Evolutionary conservation across 1,140 invertebrate species (phyloP), one percentile per base, ranked within the genome.

Genomic region (Pseudomyrmex concolor): DNA sequence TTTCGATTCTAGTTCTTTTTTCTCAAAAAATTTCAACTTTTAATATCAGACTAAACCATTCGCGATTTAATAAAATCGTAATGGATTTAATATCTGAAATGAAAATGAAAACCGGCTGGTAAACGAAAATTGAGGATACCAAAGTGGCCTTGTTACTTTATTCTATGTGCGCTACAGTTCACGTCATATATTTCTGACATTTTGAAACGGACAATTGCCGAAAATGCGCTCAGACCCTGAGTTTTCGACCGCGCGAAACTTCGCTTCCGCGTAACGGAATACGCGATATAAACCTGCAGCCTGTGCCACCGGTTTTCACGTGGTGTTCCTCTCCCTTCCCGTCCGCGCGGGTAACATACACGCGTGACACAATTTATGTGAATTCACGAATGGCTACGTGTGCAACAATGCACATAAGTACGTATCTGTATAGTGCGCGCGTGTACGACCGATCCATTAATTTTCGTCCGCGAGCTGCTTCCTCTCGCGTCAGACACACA

Each of bases 371-470:
- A 89, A 85, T 89, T 89, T 85, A 89, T 88, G 84, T 81, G 80
- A 63, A 86, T 89, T 80, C 86, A 88, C 63, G 82, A 62, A 72
- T 77, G 67, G 67, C 72, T 71, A 83, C 68, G 88, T 72, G 88
- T 72, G 76, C 63, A 83, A 86, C 78, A 83, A 73, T 83, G 81
- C 85, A 34, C 34, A 86, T 89, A 89, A 86, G 85, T 89, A 89
- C 83, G 51, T 81, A 72, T 55, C 59, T 55, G 59, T 68, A 72
- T 59, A 34, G 34, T 7, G 34, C 34, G 73, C 63, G 74, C 60
- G 50, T 87, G 68, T 86, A 85, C 64, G 76, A 80, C 67, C 81
- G 74, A 76, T 80, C 89, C 89, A 90, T 90, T 90, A 90, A 90
- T 90, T 90, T 90, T 86, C 86, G 84, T 89, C 86, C 72, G 34